Percentiles rank a stretch among this genome's conserved stretches.
phyloP scores from a whole-genome alignment of 1,140 invertebrate genomes.

The Mya arenaria region DNA sequence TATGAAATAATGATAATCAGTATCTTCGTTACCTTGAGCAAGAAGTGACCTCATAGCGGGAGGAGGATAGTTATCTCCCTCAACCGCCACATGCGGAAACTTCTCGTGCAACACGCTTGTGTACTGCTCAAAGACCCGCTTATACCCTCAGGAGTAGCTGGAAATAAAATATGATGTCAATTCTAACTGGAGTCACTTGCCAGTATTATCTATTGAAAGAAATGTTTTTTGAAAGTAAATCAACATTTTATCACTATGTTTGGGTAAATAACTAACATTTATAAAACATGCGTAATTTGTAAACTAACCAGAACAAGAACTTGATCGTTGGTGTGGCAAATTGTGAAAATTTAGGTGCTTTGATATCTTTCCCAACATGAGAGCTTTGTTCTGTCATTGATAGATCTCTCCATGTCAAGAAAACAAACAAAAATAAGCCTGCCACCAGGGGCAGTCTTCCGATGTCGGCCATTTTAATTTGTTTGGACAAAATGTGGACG shows the following conservation, averaged over 20 bases:
- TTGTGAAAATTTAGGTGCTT: constrained; percentile 80
- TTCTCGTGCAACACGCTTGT: constrained; percentile 93
- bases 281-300: too few species aligned
- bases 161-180: too few species aligned
- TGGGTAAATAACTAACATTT: too few species aligned
- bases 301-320: constrained; percentile 84
- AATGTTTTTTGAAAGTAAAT: too few species aligned
- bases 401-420: constrained; percentile 74
- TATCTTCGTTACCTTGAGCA: constrained; percentile 84
- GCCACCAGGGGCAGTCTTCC: constrained; percentile 65
- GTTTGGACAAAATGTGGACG: too few species aligned
- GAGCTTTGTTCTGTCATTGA: constrained; percentile 67
- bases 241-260: too few species aligned
- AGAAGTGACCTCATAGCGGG: constrained; percentile 90
- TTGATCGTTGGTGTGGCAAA: constrained; percentile 82
- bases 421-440: constrained; percentile 66
- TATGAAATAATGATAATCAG: neutral
- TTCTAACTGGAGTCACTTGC: too few species aligned
- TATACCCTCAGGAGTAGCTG: constrained; percentile 87
- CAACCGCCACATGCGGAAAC: constrained; percentile 94
- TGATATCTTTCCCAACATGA: constrained; percentile 78
- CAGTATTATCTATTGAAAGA: too few species aligned
- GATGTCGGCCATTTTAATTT: constrained; percentile 70
- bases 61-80: constrained; percentile 97
- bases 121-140: constrained; percentile 93